phyloP scores from a whole-genome alignment of 2,888 invertebrate species.

The Nasonia oneida region DNA sequence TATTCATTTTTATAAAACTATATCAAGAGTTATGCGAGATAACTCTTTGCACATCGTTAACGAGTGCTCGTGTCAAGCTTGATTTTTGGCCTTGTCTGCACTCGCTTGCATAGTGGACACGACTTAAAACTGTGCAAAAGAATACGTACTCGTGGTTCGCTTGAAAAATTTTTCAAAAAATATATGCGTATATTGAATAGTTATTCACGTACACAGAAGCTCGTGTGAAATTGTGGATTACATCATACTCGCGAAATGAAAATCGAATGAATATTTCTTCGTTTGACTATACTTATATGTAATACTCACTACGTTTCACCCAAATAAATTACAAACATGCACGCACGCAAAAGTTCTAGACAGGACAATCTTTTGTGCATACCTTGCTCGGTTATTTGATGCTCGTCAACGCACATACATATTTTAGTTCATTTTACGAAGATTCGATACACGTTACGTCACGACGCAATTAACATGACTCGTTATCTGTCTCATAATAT shows the following conservation, averaged over 20 bases:
- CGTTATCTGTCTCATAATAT: too few species aligned
- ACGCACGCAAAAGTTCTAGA: slow-evolving; percentile 26
- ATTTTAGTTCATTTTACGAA: neutral
- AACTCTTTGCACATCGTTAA: neutral
- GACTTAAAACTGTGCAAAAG: neutral
- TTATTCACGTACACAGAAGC: neutral
- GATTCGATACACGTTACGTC: neutral
- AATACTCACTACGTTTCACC: slow-evolving; percentile 10
- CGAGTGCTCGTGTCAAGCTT: neutral
- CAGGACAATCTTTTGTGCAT: slow-evolving; percentile 8
- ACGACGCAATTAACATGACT: neutral
- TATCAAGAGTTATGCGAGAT: neutral
- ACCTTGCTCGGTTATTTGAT: neutral
- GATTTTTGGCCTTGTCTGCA: neutral
- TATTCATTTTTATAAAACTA: slow-evolving; percentile 42
- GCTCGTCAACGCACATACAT: neutral
- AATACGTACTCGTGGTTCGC: neutral
- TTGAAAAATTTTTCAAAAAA: neutral
- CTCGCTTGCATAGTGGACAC: neutral
- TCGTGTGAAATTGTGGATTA: neutral
- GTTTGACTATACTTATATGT: slow-evolving; percentile 5
- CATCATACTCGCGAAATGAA: neutral
- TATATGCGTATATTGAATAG: neutral
- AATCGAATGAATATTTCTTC: slow-evolving; percentile 17
- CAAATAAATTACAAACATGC: slow-evolving; percentile 42